Conservation (phyloP, 2,113 vertebrate species). For the Poeciliopsis turrubarensis region DNA sequence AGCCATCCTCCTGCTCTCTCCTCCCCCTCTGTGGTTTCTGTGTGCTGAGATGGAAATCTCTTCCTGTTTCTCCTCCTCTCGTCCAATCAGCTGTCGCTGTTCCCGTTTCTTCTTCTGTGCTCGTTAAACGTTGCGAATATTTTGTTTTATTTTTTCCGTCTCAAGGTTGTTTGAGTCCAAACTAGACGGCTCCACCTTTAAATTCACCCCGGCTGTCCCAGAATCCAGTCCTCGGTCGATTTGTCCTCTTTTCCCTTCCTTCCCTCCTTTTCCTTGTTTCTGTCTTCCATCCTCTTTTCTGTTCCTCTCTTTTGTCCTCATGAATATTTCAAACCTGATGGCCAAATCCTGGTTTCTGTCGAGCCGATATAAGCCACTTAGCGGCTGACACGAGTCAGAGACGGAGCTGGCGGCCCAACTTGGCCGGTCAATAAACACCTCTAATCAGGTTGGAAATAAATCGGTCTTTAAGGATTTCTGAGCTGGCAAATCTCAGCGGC, state of each 20-base stretch:
- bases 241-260: constrained; percentile 66
- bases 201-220: constrained; percentile 54
- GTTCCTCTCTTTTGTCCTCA: constrained; percentile 69
- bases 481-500: constrained; percentile 28
- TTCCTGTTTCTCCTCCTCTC: constrained; percentile 37
- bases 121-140: constrained; percentile 59
- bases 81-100: constrained; percentile 60
- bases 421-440: constrained; percentile 29
- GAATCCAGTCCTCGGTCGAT: constrained; percentile 60
- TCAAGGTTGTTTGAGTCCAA: constrained; percentile 51
- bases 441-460: constrained; percentile 46
- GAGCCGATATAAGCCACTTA: constrained; percentile 41
- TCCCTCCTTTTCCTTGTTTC: constrained; percentile 31
- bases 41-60: constrained; percentile 20
- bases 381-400: constrained; percentile 14
- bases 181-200: constrained; percentile 18
- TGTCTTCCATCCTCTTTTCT: constrained; percentile 38
- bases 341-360: constrained; percentile 46
- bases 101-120: constrained; percentile 40
- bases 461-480: constrained; percentile 54
- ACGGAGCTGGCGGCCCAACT: constrained; percentile 13
- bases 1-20: constrained; percentile 12
- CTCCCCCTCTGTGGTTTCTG: constrained; percentile 7
- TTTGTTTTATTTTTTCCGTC: constrained; percentile 29
- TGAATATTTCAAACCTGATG: constrained; percentile 75